These are phyloP conservation scores for Plutomurus gul DNA, from an alignment of 1,140 invertebrate genomes.

Conservation along the genomic window DNA sequence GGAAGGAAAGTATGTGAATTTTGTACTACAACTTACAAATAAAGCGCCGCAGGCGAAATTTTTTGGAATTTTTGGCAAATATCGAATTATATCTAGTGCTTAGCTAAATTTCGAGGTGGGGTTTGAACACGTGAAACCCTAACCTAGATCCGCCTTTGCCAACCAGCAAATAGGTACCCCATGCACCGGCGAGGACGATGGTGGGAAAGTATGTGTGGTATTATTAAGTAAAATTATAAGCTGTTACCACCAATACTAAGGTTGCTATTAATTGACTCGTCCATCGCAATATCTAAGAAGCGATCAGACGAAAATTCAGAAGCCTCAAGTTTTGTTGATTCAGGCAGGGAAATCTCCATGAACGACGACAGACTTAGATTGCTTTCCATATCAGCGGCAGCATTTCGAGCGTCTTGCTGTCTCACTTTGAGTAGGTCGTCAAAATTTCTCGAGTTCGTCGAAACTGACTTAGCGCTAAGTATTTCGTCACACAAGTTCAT, in stretches of 20 bases:
- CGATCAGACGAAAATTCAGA: neutral
- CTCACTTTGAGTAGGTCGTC: constrained; percentile 32
- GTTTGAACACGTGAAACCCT: no score
- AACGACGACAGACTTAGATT: constrained; percentile 51
- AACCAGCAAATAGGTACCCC: no score
- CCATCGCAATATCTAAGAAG: neutral
- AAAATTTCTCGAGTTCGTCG: constrained; percentile 29
- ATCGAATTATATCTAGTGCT: no score
- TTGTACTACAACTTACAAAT: no score
- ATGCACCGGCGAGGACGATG: no score
- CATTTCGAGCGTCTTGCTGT: neutral
- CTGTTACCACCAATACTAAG: neutral
- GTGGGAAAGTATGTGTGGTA: neutral
- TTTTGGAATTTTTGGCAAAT: no score
- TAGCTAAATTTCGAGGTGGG: no score
- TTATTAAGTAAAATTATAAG: neutral
- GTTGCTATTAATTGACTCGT: neutral
- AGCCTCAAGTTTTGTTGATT: constrained; percentile 44
- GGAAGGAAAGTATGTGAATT: no score
- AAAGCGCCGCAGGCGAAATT: no score
- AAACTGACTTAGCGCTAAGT: neutral
- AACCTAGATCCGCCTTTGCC: no score
- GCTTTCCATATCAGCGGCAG: constrained; percentile 5
- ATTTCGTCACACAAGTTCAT: constrained; percentile 10
- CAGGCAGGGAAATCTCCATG: constrained; percentile 53